Evolutionary conservation across 1,140 invertebrate genomes (phyloP), one percentile per base, ranked within the genome.

Genomic region (Portunus trituberculatus): DNA sequence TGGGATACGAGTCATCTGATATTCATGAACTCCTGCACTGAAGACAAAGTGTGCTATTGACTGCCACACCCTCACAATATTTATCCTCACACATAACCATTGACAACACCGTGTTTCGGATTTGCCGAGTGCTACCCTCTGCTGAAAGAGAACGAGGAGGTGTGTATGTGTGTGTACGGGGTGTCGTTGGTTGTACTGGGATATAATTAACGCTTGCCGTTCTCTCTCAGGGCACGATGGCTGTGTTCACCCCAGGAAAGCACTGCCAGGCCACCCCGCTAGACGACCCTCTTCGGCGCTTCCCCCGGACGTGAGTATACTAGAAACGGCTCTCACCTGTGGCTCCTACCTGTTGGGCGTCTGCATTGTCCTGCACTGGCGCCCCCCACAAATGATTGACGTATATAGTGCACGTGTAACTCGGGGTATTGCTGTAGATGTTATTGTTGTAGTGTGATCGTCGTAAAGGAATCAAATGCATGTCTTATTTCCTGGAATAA

Each of bases 241-340:
- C 59, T 29, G 28, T n/a, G 12, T 0, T 10, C 32, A 32, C 29
- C 52, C 28, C 52, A 20, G 29, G 52, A 91, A 10, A n/a, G 14
- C 90, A 31, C 16, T 52, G n/a, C 76, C 52, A 76, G 52, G n/a
- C 90, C 16, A 25, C 90, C 32, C 46, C 90, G 20, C 52, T 67
- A 7, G 90, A 76, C 14, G 90, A n/a, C 59, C 52, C 28, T 25
- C 14, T 25, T 12, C 52, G 31, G 29, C 90, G n/a, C n/a, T 6
- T n/a, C 59, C 29, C 52, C 90, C 90, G 29, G 28, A 29, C 48
- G 90, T 91, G 52, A 91, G 90, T 91, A 91, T 46, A 31, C 12
- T 28, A 76, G 67, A n/a, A 12, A 76, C 8, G 67, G 25, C 20
- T 25, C n/a, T 76, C 67, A 76, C 67, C 67, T 76, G 67, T 76